Conservation (phyloP, 2,113 vertebrate species). For the Pungitius pungitius region DNA sequence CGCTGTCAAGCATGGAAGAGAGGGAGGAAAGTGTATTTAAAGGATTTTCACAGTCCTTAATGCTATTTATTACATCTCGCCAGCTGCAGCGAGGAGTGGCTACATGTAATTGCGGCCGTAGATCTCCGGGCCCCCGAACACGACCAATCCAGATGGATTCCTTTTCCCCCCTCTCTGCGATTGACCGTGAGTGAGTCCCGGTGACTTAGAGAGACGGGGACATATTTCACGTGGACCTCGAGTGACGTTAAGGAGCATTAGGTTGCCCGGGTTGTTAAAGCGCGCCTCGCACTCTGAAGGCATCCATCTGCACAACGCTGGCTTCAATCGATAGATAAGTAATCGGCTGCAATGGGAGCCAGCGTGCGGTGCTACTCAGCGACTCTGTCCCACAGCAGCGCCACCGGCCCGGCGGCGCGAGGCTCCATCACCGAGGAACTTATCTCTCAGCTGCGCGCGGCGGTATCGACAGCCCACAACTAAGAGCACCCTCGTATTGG, state of each 20-base stretch:
- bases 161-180: conserved; percentile 42
- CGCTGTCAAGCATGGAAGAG: conserved; percentile 68
- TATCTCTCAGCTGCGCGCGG: conserved; percentile 67
- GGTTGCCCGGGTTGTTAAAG: conserved; percentile 76
- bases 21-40: conserved; percentile 75
- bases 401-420: conserved; percentile 52
- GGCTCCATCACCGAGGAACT: conserved; percentile 60
- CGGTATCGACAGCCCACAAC: conserved; percentile 59
- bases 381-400: conserved; percentile 58
- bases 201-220: conserved; percentile 71
- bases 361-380: conserved; percentile 74
- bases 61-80: conserved; percentile 78
- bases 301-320: conserved; percentile 78
- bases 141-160: conserved; percentile 81
- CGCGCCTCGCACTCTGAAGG: conserved; percentile 75
- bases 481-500: conserved; percentile 55
- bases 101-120: conserved; percentile 77
- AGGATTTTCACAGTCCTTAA: conserved; percentile 76
- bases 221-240: conserved; percentile 78
- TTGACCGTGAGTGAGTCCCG: conserved; percentile 68
- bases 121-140: conserved; percentile 74
- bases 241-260: conserved; percentile 80
- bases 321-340: conserved; percentile 84
- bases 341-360: conserved; percentile 78
- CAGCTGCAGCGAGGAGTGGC: conserved; percentile 67